phyloP scores from a whole-genome alignment of 2,113 vertebrate species.

The Ornithorhynchus anatinus region DNA sequence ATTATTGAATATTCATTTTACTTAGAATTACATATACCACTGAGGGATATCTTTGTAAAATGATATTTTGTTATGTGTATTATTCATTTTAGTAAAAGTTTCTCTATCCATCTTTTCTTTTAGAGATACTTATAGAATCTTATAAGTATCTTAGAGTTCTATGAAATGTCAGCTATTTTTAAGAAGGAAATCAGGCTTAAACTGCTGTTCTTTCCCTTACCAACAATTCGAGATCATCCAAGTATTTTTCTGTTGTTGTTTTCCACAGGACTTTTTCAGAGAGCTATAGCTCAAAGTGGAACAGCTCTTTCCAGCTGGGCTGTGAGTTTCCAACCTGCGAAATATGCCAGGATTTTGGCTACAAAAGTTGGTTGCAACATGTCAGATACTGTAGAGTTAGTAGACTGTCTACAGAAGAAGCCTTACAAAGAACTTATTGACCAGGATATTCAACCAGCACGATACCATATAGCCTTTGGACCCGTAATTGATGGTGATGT shows the following conservation, averaged over 20 bases:
- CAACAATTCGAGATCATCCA: slow-evolving; percentile 50
- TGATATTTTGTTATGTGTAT: slow-evolving; percentile 31
- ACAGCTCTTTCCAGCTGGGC: slow-evolving; percentile 98
- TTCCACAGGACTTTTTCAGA: slow-evolving; percentile 91
- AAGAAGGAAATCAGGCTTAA: not conserved
- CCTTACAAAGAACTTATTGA: slow-evolving; percentile 97
- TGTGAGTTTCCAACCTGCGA: slow-evolving; percentile 96
- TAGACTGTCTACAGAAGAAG: slow-evolving; percentile 94
- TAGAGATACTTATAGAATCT: slow-evolving; percentile 20
- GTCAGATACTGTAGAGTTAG: slow-evolving; percentile 92
- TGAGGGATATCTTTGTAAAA: slow-evolving; percentile 25
- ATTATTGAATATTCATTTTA: slow-evolving; percentile 7
- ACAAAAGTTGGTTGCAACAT: slow-evolving; percentile 97
- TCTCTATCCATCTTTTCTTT: slow-evolving; percentile 22
- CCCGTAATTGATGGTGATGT: slow-evolving; percentile 98
- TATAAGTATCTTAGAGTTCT: slow-evolving; percentile 23
- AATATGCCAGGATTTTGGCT: slow-evolving; percentile 94
- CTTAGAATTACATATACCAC: not conserved
- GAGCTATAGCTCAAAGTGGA: slow-evolving; percentile 97
- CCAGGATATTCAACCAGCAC: slow-evolving; percentile 96
- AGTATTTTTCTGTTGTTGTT: slow-evolving; percentile 61
- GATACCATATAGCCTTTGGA: slow-evolving; percentile 98
- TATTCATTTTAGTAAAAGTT: slow-evolving; percentile 15
- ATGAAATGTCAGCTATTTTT: not conserved
- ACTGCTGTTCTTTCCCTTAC: not conserved